These are phyloP conservation scores for Onthophagus sagittarius DNA, from an alignment of 2,888 invertebrate species.

Conservation along the genomic window DNA sequence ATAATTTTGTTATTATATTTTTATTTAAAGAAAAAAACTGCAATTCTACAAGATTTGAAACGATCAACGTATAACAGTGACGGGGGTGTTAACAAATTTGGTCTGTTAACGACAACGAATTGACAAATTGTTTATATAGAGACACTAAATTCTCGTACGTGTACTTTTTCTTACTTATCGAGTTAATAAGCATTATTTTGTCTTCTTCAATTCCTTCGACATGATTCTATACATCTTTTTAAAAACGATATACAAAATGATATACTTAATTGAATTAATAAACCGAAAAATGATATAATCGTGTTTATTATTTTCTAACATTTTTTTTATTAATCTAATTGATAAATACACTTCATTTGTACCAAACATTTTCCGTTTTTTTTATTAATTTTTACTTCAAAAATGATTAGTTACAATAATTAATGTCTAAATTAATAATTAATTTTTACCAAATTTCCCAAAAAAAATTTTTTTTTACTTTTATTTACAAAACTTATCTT, in stretches of 20 bases:
- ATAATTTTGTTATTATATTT: background rate
- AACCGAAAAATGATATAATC: background rate
- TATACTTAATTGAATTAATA: background rate
- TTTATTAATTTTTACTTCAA: background rate
- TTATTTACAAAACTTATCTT: slow-evolving; percentile 10
- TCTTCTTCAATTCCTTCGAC: background rate
- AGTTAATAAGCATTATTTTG: slow-evolving; percentile 2
- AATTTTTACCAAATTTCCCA: slow-evolving; percentile 13
- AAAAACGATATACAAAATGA: background rate
- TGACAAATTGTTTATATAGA: background rate
- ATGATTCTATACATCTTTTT: background rate
- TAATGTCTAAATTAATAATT: background rate
- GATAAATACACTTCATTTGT: background rate
- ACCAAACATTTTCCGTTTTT: slow-evolving; percentile 1
- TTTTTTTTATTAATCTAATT: background rate
- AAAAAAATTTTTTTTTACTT: background rate
- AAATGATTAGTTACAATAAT: background rate
- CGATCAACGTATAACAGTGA: background rate
- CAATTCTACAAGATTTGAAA: background rate
- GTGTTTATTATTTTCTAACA: background rate
- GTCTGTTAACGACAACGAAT: background rate
- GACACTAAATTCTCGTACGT: background rate
- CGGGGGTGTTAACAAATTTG: background rate
- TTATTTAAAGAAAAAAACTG: background rate
- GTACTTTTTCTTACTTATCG: background rate